Base-by-base conservation (phyloP, 2,113 vertebrate species). In the Pimephales promelas region DNA sequence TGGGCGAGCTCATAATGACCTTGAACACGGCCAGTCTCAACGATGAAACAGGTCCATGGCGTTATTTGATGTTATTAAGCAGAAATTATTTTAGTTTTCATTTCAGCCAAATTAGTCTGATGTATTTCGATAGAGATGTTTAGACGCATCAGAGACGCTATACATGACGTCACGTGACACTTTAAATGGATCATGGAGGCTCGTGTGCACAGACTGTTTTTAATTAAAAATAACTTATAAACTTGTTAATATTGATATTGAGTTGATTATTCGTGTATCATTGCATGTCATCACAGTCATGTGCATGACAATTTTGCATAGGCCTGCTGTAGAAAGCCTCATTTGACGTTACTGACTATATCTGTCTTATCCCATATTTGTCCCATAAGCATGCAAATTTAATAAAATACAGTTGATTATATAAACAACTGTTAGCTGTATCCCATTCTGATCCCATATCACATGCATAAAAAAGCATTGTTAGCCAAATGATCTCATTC, bases 21-120 rank as follows among this genome's bases (percentile, higher is more conserved):
- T 91, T 97, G 84, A 97, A 96, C 84, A 87, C 91, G n/a, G 95
- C 93, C 82, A 94, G 93, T 88, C 87, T 97, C 88, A 90, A 95
- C 40, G 92, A 93, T 3, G 91, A 96, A 82, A 95, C 95, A 62
- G 97, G 97, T 97, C 72, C 91, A 9, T 36, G 22, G 56, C 10
- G 4, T 11, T n/a, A 26, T 62, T 43, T 59, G 52, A 45, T 10
- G 13, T 43, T 49, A 24, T 49, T 26, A 22, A 64, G 40, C 36
- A 49, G 14, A 31, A 22, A 47, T 10, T 49, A 49, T 43, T 13
- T 49, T 1, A 47, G 4, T 74, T 31, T 7, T 47, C 24, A 8
- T 2, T 22, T 28, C 11, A 7, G 24, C 16, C 16, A 6, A 6
- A 13, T 22, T 31, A 16, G 36, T 64, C 7, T 2, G 3, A 18